These are phyloP conservation scores for Drosophila testacea DNA, from an alignment of 2,888 invertebrate genomes.

Conservation along the genomic window DNA sequence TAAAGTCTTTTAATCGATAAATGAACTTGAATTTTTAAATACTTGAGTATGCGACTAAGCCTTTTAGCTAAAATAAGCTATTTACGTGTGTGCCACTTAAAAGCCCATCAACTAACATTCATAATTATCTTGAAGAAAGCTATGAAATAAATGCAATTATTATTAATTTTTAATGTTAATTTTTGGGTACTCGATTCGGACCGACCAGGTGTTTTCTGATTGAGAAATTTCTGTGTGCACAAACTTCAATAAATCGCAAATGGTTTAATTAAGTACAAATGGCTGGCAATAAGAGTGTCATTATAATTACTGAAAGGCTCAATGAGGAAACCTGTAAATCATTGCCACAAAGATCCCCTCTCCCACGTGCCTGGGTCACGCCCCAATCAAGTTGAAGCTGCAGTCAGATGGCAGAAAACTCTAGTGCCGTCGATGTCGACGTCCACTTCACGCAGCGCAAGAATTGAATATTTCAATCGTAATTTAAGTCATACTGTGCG, in stretches of 20 bases:
- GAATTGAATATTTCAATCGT: slow-evolving; percentile 68
- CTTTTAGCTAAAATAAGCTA: too few relatives aligned
- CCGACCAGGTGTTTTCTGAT: slow-evolving; percentile 25
- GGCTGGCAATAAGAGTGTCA: slow-evolving; percentile 74
- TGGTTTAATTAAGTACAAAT: slow-evolving; percentile 79
- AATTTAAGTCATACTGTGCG: slow-evolving; percentile 33
- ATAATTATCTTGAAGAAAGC: too few relatives aligned
- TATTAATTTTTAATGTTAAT: slow-evolving; percentile 5
- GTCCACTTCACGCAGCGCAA: slow-evolving; percentile 60
- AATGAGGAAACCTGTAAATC: slow-evolving; percentile 58
- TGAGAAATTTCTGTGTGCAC: slow-evolving; percentile 35
- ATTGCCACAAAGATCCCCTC: slow-evolving; percentile 7
- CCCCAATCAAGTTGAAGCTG: slow-evolving; percentile 41
- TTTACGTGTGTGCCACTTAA: too few relatives aligned
- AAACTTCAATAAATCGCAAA: slow-evolving; percentile 67
- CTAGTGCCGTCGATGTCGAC: slow-evolving; percentile 2
- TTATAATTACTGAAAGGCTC: slow-evolving; percentile 62
- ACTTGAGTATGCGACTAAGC: too few relatives aligned
- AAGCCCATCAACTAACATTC: too few relatives aligned
- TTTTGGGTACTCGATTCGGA: not conserved
- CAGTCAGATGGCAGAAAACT: not conserved
- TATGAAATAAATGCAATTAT: too few relatives aligned
- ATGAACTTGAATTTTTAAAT: too few relatives aligned
- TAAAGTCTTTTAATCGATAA: too few relatives aligned
- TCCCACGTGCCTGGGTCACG: slow-evolving; percentile 40